Conservation (phyloP, 1,140 invertebrate genomes). For the Bombus sibiricus region DNA sequence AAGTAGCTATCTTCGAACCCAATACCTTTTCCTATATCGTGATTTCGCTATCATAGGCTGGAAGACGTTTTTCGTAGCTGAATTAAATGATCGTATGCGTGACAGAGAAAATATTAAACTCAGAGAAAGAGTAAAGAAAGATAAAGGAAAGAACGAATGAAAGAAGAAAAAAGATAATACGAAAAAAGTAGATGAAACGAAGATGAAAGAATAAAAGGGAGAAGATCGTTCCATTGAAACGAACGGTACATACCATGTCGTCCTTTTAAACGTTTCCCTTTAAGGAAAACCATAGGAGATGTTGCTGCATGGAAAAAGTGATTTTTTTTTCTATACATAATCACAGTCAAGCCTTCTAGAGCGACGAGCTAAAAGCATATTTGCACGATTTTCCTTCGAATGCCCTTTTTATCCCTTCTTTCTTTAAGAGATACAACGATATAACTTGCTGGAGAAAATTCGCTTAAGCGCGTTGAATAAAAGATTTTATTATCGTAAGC, state of each 20-base stretch:
- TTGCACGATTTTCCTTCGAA: constrained; percentile 15
- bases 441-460: background rate
- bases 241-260: constrained; percentile 17
- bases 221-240: constrained; percentile 17
- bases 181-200: background rate
- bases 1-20: background rate
- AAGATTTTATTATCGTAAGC: no score
- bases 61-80: background rate
- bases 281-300: constrained; percentile 16
- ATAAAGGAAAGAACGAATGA: background rate
- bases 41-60: constrained; percentile 32
- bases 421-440: background rate
- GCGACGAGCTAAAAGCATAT: constrained; percentile 4
- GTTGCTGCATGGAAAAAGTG: constrained; percentile 32
- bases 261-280: constrained; percentile 11
- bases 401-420: background rate
- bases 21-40: no score
- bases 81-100: background rate
- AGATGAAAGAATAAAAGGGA: background rate
- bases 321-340: background rate
- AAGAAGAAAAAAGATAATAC: background rate
- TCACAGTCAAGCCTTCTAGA: background rate
- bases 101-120: background rate
- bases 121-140: no score
- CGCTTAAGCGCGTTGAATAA: background rate